Evolutionary conservation across 1,140 invertebrate species (phyloP), one percentile per base, ranked within the genome.

Genomic region (Paraescarpia echinospica): DNA sequence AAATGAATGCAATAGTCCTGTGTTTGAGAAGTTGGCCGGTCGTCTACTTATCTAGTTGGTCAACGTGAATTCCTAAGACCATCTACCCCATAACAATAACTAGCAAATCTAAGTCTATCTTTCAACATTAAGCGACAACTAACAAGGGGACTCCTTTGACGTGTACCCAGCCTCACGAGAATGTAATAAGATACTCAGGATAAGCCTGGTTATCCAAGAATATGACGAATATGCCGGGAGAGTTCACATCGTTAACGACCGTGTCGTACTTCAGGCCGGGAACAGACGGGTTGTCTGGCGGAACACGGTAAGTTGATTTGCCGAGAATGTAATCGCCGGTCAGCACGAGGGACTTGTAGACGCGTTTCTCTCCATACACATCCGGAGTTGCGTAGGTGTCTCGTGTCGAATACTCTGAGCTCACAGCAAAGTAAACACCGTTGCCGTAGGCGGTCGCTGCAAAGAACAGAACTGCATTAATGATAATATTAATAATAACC

Each of bases 371-470:
- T 35, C 92, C 92, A 48, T 5, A 35, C 8, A 48, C 2, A 1
- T 90, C 92, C 14, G 92, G 92, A n/a, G 93, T 35, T 33, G 92
- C 92, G 77, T 93, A 93, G 1, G 33, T 92, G 31, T 18, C 5
- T 51, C 5, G 35, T 35, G 89, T 41, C 18, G 93, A 93, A 35
- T 93, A 93, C n/a, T 77, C 31, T 34, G 92, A 33, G 41, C 88
- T 35, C 9, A 89, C 48, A 22, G 93, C 93, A 93, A 93, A 93
- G 91, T 93, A 93, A 90, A 92, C 90, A n/a, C 93, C 93, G 33
- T 92, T 48, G 33, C 93, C 93, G 34, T 92, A 93, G 0, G 48
- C 91, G 33, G 92, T 91, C 27, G 92, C 90, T 93, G 77, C 31
- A 93, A n/a, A 41, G 31, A 91, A 34, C n/a, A 35, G 33, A 91